Evolutionary conservation across 2,113 vertebrate species (phyloP).

Genomic region (Gasterosteus aculeatus): DNA sequence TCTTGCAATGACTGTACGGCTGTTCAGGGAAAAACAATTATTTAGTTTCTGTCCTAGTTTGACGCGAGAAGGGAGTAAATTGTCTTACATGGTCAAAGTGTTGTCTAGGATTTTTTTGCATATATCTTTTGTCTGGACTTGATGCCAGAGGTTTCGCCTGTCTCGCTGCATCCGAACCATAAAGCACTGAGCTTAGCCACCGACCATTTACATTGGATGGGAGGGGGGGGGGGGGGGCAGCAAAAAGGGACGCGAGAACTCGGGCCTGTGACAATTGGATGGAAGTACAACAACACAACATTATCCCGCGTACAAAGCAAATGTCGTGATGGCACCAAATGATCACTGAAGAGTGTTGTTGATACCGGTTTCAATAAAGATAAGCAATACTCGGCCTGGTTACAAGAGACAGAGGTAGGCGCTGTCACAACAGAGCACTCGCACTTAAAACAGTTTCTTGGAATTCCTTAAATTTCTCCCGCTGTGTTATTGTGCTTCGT

Average conservation of each 20-base stretch:
- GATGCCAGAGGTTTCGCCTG: not conserved
- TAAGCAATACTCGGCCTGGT: not conserved
- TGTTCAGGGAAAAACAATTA: conserved; percentile 22
- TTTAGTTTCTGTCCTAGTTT: conserved; percentile 32
- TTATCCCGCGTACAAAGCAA: not conserved
- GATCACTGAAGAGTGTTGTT: not conserved
- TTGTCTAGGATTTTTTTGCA: conserved; percentile 24
- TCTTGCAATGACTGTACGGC: conserved; percentile 37
- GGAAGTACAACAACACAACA: not conserved
- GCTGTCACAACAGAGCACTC: conserved; percentile 10
- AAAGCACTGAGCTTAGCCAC: not conserved
- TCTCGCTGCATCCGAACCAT: not conserved
- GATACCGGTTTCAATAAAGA: conserved; percentile 1
- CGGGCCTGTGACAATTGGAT: not conserved
- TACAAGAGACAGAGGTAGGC: conserved; percentile 15
- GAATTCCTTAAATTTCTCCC: conserved; percentile 22
- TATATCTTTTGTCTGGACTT: not conserved
- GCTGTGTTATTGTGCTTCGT: conserved; percentile 13
- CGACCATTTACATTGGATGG: not conserved
- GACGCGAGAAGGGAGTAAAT: conserved; percentile 2
- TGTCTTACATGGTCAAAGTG: conserved; percentile 4
- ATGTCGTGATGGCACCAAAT: not conserved
- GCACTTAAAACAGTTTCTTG: conserved; percentile 17
- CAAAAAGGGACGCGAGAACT: not conserved
- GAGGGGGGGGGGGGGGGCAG: not conserved